Evolutionary conservation across 1,140 invertebrate genomes (phyloP), one percentile per base, ranked within the genome.

Genomic region (Thrips palmi): DNA sequence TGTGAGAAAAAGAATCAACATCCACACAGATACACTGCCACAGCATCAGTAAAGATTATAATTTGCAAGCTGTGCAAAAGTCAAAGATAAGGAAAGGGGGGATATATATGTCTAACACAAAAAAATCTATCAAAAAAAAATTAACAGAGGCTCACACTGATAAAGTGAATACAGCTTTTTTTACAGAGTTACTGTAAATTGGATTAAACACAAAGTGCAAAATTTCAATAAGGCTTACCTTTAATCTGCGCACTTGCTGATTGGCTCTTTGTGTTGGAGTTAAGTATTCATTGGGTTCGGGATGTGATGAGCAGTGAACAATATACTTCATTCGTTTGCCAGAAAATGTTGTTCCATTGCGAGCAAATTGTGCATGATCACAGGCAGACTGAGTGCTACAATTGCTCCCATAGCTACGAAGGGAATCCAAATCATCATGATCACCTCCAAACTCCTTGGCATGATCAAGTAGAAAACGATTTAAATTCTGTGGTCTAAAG

Each of bases 201-300:
- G 19, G 6, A 19, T 37, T 20, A 7, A 12, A 4, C 10, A 11
- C 2, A n/a, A 35, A 27, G 8, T 18, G 24, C 39, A 40, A 3
- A 17, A n/a, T n/a, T n/a, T n/a, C n/a, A n/a, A n/a, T n/a, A 14
- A 15, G 1, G 29, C 36, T 53, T 46, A 67, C 65, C 54, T 64
- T 64, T 22, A 70, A 56, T 35, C 74, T 71, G 32, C 75, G 65
- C 14, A 88, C 73, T 57, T 83, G 78, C 45, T 70, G 64, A 47
- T 80, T 74, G 5, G 80, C 77, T 43, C 82, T 60, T 52, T 88
- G 83, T 1, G 83, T 86, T 2, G 83, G 83, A 25, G 83, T 86
- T 18, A 87, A 61, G 55, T 87, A 87, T 49, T 84, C 77, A 32
- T 81, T 72, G 36, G 70, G 66, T 0, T 69, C 71, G n/a, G 70